Conservation (phyloP, 1,140 invertebrate genomes). For the Phenacoccus solenopsis region DNA sequence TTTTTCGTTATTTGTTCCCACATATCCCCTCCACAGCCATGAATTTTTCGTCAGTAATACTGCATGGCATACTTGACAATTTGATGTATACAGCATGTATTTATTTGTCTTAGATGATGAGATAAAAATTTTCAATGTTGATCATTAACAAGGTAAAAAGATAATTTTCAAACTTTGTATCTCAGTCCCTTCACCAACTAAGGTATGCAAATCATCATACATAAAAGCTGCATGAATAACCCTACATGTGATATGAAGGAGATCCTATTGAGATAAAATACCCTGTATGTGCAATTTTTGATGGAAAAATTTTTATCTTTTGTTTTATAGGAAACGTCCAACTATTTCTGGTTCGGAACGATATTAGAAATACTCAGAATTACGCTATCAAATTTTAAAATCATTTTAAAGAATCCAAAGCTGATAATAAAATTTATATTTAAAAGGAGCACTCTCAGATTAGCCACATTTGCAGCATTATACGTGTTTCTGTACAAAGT, state of each 20-base stretch:
- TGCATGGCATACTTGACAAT: no score
- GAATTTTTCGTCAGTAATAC: no score
- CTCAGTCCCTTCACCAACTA: neutral
- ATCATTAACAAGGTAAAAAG: neutral
- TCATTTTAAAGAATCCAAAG: neutral
- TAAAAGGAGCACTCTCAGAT: neutral
- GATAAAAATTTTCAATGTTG: no score
- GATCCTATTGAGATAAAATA: no score
- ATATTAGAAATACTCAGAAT: neutral
- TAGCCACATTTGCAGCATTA: neutral
- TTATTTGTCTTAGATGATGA: no score
- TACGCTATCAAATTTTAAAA: neutral
- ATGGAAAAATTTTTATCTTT: neutral
- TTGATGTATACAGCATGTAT: no score
- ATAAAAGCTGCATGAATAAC: no score
- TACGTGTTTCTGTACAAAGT: conserved; percentile 7
- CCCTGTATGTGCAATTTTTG: no score
- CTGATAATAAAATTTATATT: neutral
- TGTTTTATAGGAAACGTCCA: neutral
- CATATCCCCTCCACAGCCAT: no score
- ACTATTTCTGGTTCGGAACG: neutral
- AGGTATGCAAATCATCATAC: no score
- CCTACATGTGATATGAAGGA: no score
- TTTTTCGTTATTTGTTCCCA: no score
- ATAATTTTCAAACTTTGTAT: neutral